These are phyloP conservation scores for Drosophila algonquin DNA, from an alignment of 2,888 invertebrate species.

Conservation along the genomic window DNA sequence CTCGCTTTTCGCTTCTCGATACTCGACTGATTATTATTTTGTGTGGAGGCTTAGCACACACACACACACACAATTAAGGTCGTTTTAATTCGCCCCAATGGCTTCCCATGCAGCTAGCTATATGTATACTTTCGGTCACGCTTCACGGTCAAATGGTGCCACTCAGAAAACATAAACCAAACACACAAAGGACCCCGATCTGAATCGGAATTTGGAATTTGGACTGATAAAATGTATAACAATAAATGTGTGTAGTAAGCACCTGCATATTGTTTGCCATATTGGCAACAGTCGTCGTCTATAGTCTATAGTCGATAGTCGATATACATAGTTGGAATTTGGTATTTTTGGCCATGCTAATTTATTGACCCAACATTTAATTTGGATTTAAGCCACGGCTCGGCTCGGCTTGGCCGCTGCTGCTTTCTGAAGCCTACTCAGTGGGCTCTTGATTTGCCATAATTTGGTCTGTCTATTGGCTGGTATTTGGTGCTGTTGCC, in stretches of 20 bases:
- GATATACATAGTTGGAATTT: constrained; percentile 1
- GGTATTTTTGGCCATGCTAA: constrained; percentile 39
- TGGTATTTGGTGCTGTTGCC: background rate
- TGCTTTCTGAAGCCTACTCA: constrained; percentile 20
- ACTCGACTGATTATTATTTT: background rate
- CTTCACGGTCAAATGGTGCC: constrained; percentile 30
- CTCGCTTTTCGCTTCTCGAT: background rate
- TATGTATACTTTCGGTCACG: constrained; percentile 23
- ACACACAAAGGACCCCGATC: constrained; percentile 15
- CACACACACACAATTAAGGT: constrained; percentile 34
- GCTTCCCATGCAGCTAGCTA: constrained; percentile 12
- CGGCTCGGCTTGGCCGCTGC: background rate
- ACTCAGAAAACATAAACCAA: constrained; percentile 1
- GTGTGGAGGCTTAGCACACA: background rate
- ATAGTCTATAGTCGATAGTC: constrained; percentile 21
- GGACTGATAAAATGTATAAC: constrained; percentile 9
- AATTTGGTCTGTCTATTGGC: constrained; percentile 45
- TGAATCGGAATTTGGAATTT: constrained; percentile 19
- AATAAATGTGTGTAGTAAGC: constrained; percentile 24
- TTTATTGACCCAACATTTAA: constrained; percentile 53
- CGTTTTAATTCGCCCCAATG: constrained; percentile 29
- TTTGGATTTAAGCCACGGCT: constrained; percentile 18
- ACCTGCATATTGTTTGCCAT: constrained; percentile 50
- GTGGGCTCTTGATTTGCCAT: constrained; percentile 54
- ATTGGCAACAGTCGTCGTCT: background rate